Base-by-base conservation (phyloP, 2,113 vertebrate species). In the Syrmaticus mikado region DNA sequence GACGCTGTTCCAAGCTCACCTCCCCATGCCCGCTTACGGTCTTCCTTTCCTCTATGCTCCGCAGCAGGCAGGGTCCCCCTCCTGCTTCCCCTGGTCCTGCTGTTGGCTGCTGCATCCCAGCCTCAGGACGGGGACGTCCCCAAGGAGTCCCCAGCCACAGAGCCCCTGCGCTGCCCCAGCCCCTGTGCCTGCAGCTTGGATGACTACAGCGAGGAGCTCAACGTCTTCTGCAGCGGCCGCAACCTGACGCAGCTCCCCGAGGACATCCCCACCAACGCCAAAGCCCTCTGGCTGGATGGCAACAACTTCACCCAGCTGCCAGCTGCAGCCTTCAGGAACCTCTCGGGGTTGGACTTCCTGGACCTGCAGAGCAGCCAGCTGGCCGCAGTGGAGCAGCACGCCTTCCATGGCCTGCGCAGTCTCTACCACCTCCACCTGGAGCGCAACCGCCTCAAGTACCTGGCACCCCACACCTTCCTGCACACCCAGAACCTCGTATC, bases 381-480 rank as follows among this genome's bases (percentile, higher is more conserved):
- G 88, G 84, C 72, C 1, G 85, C 96, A 1, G 96, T 99, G 66
- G 99, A 99, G 93, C 97, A 98, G 2, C 98, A 98, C 14, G 98
- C 98, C 9, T 98, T 99, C 81, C 98, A 97, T 6, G 98, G 99
- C 14, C 98, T 99, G 55, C 89, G 93, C 52, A 87, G 91, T 3
- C 97, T 99, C 48, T 98, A 98, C 86, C 98, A 99, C 91, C 92
- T 99, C 83, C 98, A 99, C 94, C 98, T 99, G 5, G 98, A 99
- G 82, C 97, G 98, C 61, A 99, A 99, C 90, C 96, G 64, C 30
- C 89, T 99, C 34, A 98, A 98, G 36, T 81, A 92, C 8, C 94
- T 99, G 78, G 97, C 98, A 0, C 97, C 97, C 10, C 97, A 95
- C 43, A 94, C 98, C 34, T 99, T 99, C 79, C 97, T 98, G 41